phyloP scores from a whole-genome alignment of 2,797 vertebrate species.

The Lophotriccus pileatus region DNA sequence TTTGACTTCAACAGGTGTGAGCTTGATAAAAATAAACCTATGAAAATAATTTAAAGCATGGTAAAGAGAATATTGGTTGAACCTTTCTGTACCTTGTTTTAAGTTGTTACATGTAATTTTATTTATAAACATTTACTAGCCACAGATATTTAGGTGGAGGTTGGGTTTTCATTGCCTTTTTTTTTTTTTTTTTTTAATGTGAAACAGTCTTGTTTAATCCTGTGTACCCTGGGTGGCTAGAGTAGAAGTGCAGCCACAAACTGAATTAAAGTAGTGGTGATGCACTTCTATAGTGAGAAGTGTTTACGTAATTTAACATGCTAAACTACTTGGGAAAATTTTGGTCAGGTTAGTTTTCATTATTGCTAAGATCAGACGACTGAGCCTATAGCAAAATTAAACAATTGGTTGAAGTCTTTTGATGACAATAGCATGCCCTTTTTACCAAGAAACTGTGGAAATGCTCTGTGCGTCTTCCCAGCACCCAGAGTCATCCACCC shows the following conservation, averaged over 20 bases:
- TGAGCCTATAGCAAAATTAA: slow-evolving; percentile 63
- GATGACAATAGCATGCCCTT: slow-evolving; percentile 63
- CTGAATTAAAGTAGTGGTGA: slow-evolving; percentile 34
- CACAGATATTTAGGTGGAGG: neutral
- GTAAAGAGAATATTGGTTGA: neutral
- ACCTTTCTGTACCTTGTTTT: neutral
- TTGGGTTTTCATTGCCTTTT: accelerated
- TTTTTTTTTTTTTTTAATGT: neutral
- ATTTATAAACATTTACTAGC: neutral
- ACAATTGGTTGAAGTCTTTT: slow-evolving; percentile 66
- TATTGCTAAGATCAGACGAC: slow-evolving; percentile 56
- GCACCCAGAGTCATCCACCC: slow-evolving; percentile 76
- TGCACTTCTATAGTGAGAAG: neutral
- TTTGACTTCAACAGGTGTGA: neutral
- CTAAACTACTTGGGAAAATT: slow-evolving; percentile 60
- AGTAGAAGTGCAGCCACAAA: neutral
- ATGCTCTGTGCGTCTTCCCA: slow-evolving; percentile 74
- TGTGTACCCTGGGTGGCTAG: neutral
- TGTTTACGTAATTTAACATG: slow-evolving; percentile 30
- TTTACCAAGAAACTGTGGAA: slow-evolving; percentile 76
- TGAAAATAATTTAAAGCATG: neutral
- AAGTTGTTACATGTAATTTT: neutral
- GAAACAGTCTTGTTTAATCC: slow-evolving; percentile 22
- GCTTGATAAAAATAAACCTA: neutral
- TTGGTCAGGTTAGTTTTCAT: slow-evolving; percentile 63